Conservation (phyloP, 1,140 invertebrate species). For the Drosophila nannoptera region DNA sequence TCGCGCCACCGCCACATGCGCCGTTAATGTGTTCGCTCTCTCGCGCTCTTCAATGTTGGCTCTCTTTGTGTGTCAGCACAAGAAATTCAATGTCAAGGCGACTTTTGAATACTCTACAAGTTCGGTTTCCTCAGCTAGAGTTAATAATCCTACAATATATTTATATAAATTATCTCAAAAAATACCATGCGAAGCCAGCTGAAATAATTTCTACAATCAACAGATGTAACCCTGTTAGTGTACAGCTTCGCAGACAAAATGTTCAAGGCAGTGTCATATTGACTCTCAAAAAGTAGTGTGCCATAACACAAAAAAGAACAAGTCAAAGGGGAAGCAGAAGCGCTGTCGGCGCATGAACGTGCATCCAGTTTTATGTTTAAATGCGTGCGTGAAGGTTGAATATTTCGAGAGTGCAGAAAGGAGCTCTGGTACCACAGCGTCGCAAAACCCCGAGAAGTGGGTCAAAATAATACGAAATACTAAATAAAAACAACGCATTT, state of each 20-base stretch:
- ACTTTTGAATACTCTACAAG: slow-evolving; percentile 20
- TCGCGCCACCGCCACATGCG: slow-evolving; percentile 66
- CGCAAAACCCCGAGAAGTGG: slow-evolving; percentile 51
- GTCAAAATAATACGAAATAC: slow-evolving; percentile 57
- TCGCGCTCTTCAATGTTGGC: slow-evolving; percentile 29
- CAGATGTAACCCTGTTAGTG: background rate
- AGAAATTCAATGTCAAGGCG: background rate
- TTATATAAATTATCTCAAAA: background rate
- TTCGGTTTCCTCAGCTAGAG: no score
- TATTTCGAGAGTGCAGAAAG: slow-evolving; percentile 54
- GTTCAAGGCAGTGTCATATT: slow-evolving; percentile 23
- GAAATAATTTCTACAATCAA: background rate
- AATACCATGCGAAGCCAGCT: background rate
- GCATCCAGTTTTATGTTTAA: slow-evolving; percentile 63
- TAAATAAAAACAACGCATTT: slow-evolving; percentile 46
- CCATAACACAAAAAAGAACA: slow-evolving; percentile 42
- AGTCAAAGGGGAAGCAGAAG: slow-evolving; percentile 54
- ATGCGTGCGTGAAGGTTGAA: slow-evolving; percentile 72
- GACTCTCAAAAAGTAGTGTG: slow-evolving; percentile 16
- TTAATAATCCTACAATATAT: background rate
- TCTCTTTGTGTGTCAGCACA: slow-evolving; percentile 25
- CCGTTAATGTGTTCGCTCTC: slow-evolving; percentile 54
- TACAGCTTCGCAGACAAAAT: background rate
- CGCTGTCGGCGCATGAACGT: slow-evolving; percentile 55
- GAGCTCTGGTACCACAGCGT: slow-evolving; percentile 51